Conservation (phyloP, 2,888 invertebrate genomes). For the Adineta ricciae region DNA sequence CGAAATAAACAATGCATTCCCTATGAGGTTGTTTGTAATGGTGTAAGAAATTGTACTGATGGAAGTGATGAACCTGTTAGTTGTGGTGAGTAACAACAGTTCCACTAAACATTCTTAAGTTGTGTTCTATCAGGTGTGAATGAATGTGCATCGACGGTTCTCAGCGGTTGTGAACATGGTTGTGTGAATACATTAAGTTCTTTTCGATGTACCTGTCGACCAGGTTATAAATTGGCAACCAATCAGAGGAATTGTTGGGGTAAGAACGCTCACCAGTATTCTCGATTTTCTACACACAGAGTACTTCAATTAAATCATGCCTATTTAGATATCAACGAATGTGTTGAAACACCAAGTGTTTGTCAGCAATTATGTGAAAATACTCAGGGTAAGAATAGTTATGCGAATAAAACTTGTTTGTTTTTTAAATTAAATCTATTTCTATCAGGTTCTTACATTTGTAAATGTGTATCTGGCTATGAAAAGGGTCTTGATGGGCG, state of each 20-base stretch:
- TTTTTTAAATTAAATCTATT: neutral
- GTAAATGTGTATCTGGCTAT: conserved; percentile 80
- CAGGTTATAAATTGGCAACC: conserved; percentile 65
- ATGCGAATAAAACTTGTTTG: too few relatives aligned
- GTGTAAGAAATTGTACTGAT: conserved; percentile 74
- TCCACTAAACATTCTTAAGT: conserved; percentile 72
- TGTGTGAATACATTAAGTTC: conserved; percentile 84
- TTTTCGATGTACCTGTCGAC: conserved; percentile 84
- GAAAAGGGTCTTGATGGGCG: conserved; percentile 1
- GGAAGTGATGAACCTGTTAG: conserved; percentile 79
- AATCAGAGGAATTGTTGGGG: conserved; percentile 31
- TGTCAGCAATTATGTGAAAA: conserved; percentile 92
- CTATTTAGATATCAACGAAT: conserved; percentile 45
- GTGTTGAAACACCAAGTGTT: conserved; percentile 66
- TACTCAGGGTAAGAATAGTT: conserved; percentile 56
- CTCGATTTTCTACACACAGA: too few relatives aligned
- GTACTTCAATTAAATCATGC: neutral
- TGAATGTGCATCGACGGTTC: conserved; percentile 63
- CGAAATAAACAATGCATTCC: conserved; percentile 62
- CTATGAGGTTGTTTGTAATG: conserved; percentile 75
- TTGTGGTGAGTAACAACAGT: conserved; percentile 65
- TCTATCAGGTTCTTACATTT: conserved; percentile 72
- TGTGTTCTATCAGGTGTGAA: conserved; percentile 75
- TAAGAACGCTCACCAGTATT: neutral
- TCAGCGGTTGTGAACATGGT: conserved; percentile 69